Base-by-base conservation (phyloP, 2,888 invertebrate species). In the Parascotia fuliginaria region DNA sequence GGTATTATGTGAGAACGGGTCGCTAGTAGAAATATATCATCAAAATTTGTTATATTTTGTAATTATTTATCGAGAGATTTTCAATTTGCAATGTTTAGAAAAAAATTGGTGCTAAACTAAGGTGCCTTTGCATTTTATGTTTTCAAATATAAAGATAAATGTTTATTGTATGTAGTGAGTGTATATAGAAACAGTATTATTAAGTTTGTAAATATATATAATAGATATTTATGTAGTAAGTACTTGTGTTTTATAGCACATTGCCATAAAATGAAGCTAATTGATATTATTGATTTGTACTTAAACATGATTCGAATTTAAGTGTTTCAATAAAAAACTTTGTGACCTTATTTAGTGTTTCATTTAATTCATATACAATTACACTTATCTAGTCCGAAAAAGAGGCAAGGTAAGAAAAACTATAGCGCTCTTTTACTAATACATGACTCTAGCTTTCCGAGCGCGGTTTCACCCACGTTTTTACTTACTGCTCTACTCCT, bases 241-340 rank as follows among this genome's bases (percentile, higher is more conserved):
- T 59, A 58, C 41, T 54, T 53, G 59, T 71, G 60, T 71, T 73
- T 60, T 51, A 62, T 57, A 66, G 65, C 68, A 68, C 66, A 79
- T 83, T 86, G 86, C 86, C 86, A 87, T 87, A 84, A 55, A 59
- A 70, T 65, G 73, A 74, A 64, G 76, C 70, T 77, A 77, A 65
- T 61, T 66, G 36, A 55, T 52, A 60, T 55, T 40, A 65, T 55
- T 56, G 47, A 65, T 65, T 70, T 88, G 89, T 89, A 89, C 89
- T 89, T 89, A 89, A 79, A 77, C 29, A 55, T 68, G 57, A 65
- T 50, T 79, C 81, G 83, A 87, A 87, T 83, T 85, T 88, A 86
- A 83, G 84, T 83, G 84, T 83, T 85, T 81, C 73, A 83, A 84
- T 83, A 84, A 83, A 84, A 31, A 78, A 68, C 56, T 56, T 55